Percentiles rank a stretch among this genome's conserved stretches.
Evolutionary conservation across 2,797 vertebrate genomes (phyloP).

Genomic region (Anisognathus igniventris): DNA sequence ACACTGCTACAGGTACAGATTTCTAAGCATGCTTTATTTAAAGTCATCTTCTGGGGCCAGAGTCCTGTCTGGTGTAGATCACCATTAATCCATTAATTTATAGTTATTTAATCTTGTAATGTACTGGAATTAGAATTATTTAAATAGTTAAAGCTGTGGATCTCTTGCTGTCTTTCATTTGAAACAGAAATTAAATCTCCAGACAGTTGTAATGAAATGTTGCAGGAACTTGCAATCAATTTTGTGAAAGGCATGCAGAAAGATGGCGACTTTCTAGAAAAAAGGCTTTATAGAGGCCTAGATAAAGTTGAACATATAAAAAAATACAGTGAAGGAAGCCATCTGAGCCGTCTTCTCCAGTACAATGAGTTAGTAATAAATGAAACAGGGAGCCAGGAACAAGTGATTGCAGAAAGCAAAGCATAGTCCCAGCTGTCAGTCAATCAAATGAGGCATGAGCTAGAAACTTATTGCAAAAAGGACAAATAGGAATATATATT

Average conservation of each 20-base stretch:
- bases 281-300: background rate
- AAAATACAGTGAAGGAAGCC: background rate
- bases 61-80: background rate
- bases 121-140: background rate
- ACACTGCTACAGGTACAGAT: background rate
- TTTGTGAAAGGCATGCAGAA: background rate
- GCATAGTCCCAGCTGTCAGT: background rate
- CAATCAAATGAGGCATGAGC: background rate
- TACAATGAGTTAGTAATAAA: background rate
- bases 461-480: background rate
- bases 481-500: background rate
- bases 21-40: background rate
- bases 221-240: background rate
- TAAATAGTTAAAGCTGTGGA: background rate
- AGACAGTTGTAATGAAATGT: background rate
- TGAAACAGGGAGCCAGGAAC: background rate
- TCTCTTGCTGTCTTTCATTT: background rate
- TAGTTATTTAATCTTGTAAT: background rate
- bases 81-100: background rate
- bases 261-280: background rate
- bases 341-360: background rate
- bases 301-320: background rate
- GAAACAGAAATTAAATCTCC: background rate
- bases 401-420: background rate
- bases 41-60: background rate